phyloP scores from a whole-genome alignment of 2,888 invertebrate species.

The Pandemis corylana region DNA sequence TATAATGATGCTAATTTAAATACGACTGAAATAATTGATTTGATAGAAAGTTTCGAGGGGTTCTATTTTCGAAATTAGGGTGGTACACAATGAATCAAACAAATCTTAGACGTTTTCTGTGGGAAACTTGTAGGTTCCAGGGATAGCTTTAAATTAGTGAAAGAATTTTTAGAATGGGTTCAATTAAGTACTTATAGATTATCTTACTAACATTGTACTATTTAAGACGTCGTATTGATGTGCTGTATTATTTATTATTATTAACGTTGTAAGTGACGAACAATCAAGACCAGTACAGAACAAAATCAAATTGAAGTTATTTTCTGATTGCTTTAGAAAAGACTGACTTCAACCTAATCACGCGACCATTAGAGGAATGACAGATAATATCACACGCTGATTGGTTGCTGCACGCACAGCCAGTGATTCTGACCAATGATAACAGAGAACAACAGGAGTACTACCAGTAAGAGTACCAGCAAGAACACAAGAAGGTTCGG shows the following conservation, averaged over 20 bases:
- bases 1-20: conserved; percentile 24
- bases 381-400: background rate
- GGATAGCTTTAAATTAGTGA: too few relatives aligned
- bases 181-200: too few relatives aligned
- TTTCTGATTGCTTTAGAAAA: background rate
- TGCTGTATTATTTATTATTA: too few relatives aligned
- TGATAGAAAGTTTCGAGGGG: background rate
- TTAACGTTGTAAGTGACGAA: background rate
- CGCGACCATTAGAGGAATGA: background rate
- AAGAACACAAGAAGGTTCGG: background rate
- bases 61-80: too few relatives aligned
- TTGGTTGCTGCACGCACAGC: background rate
- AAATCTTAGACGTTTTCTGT: too few relatives aligned
- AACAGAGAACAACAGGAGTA: background rate
- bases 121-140: too few relatives aligned
- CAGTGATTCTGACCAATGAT: background rate
- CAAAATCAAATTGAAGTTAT: background rate
- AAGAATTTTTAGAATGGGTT: too few relatives aligned
- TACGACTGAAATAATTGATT: background rate
- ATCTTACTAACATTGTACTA: too few relatives aligned
- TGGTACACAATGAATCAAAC: too few relatives aligned
- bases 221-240: too few relatives aligned
- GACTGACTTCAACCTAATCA: background rate
- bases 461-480: background rate
- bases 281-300: background rate